Base-by-base conservation (phyloP, 2,888 invertebrate species). In the Nephrotoma appendiculata region DNA sequence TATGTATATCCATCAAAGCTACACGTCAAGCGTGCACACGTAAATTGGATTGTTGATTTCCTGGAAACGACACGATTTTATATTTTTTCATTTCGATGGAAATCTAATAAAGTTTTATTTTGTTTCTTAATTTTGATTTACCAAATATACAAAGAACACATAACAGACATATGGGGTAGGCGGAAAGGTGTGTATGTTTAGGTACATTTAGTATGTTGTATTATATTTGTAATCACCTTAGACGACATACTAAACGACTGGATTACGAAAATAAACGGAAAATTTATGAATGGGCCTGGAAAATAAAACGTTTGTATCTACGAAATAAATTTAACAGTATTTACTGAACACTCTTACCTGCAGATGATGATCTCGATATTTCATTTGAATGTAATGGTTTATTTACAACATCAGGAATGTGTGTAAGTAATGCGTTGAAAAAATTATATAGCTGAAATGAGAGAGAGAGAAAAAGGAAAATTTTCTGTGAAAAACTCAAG, bases 351-450 rank as follows among this genome's bases (percentile, higher is more conserved):
- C 45, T 89, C 90, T 91, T 90, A 93, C 93, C 93, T 88, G 94
- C 92, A 88, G 95, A 95, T 88, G 95, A 94, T 88, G 94, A 94
- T 90, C 94, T 93, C 86, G 95, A 95, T 71, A 94, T 94, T 88
- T 93, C 92, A 89, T 93, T 93, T n/a, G 94, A 93, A 89, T 93
- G 93, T 87, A 93, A 92, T 9, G 94, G 92, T 88, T 93, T 93
- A 85, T 89, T 90, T 88, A 92, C 93, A 41, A 93, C 93, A 86
- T 95, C 94, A 87, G 96, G 95, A 94, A 98, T 96, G 91, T 97
- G 97, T 89, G 95, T 95, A 89, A 98, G 93, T 89, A 98, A 94
- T 88, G 97, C 97, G 92, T 97, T 97, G 94, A 98, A 98, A 92
- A 98, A 98, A 92, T 98, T 97, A 93, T 98, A 98, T 86, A 98